Conservation (phyloP, 1,140 invertebrate genomes). For the Drosophila hydei region DNA sequence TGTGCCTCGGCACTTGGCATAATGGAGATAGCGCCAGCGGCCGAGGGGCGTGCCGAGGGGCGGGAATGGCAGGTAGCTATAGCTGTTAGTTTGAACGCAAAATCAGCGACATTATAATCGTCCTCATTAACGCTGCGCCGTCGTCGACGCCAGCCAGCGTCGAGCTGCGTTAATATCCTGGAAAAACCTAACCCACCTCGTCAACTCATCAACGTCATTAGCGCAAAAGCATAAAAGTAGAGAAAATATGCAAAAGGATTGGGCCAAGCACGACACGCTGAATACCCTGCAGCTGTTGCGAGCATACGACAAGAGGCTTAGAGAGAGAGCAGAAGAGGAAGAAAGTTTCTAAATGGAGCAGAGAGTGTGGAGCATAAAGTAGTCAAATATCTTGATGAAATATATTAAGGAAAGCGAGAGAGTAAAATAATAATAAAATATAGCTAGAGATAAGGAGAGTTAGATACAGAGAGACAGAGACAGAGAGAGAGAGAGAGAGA, state of each 20-base stretch:
- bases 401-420: background rate
- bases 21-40: slow-evolving; percentile 51
- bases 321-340: background rate
- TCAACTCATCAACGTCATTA: slow-evolving; percentile 82
- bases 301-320: too few species aligned
- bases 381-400: too few species aligned
- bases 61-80: slow-evolving; percentile 3
- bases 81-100: slow-evolving; percentile 78
- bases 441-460: background rate
- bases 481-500: background rate
- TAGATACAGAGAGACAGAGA: background rate
- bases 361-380: background rate
- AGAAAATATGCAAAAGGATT: slow-evolving; percentile 20
- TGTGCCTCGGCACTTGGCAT: slow-evolving; percentile 65
- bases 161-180: slow-evolving; percentile 73
- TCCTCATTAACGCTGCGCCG: slow-evolving; percentile 72
- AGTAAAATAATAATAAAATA: background rate
- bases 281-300: too few species aligned
- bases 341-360: background rate
- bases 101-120: slow-evolving; percentile 82
- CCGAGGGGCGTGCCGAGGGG: background rate
- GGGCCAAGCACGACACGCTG: background rate
- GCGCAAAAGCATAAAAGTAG: slow-evolving; percentile 47
- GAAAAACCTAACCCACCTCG: slow-evolving; percentile 79
- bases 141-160: slow-evolving; percentile 16